These are phyloP conservation scores for Drosophila willistoni DNA, from an alignment of 1,140 invertebrate species.

Conservation along the genomic window DNA sequence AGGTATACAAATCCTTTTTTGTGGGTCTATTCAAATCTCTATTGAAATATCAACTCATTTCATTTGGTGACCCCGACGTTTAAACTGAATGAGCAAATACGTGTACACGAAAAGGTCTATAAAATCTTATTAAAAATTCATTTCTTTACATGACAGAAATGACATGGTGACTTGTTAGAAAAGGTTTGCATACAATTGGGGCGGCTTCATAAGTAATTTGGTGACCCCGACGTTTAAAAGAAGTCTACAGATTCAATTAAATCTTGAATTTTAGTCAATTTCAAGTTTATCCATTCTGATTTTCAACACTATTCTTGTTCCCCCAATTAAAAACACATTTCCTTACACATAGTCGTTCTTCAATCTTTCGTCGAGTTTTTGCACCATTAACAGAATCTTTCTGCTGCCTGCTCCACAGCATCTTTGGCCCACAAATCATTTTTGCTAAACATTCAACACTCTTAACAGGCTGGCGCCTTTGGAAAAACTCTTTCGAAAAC, in stretches of 20 bases:
- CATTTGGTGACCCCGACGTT: too few relatives aligned
- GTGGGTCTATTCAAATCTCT: too few relatives aligned
- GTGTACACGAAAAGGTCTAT: too few relatives aligned
- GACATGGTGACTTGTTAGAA: too few relatives aligned
- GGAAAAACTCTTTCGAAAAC: conserved; percentile 3
- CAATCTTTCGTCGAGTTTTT: conserved; percentile 6
- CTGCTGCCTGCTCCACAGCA: background rate
- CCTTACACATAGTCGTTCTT: background rate
- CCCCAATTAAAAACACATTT: conserved; percentile 8
- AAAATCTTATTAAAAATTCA: too few relatives aligned
- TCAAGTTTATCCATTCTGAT: background rate
- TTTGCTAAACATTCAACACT: conserved; percentile 7
- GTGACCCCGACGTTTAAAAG: background rate
- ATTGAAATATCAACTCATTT: too few relatives aligned
- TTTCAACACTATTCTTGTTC: background rate
- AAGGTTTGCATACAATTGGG: too few relatives aligned
- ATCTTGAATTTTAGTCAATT: too few relatives aligned
- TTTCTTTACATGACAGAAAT: too few relatives aligned
- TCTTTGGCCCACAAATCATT: conserved; percentile 8
- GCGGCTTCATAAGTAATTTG: background rate
- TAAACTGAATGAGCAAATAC: too few relatives aligned
- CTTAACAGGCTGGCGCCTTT: conserved; percentile 5
- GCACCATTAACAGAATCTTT: background rate
- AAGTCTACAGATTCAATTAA: too few relatives aligned
- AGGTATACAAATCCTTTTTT: too few relatives aligned